phyloP scores from a whole-genome alignment of 92 coral and sea anemone genomes.

The Zoanthus sociatus region DNA sequence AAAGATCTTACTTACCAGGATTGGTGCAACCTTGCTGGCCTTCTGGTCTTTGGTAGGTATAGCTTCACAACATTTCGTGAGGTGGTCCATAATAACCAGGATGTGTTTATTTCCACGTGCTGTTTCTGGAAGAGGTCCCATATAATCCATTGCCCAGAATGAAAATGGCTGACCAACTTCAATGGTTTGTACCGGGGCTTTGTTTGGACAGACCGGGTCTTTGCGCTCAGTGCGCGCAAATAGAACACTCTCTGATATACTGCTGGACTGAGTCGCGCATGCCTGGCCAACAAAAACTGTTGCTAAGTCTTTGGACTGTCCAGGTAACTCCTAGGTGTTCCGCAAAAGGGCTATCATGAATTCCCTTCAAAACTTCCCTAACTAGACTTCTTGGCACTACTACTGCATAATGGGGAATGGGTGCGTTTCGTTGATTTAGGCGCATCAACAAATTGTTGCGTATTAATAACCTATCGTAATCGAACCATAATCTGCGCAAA shows the following conservation, averaged over 20 bases:
- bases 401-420: too few relatives aligned
- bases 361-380: too few relatives aligned
- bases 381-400: too few relatives aligned
- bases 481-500: too few relatives aligned
- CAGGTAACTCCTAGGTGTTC: not conserved
- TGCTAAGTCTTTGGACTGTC: slow-evolving; percentile 32
- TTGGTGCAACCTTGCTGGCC: not conserved
- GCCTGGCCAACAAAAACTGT: slow-evolving; percentile 42
- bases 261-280: slow-evolving; percentile 44
- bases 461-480: too few relatives aligned
- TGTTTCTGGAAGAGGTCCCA: slow-evolving; percentile 58
- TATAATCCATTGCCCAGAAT: slow-evolving; percentile 68
- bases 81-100: slow-evolving; percentile 54
- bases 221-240: slow-evolving; percentile 42
- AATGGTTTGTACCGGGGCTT: slow-evolving; percentile 49
- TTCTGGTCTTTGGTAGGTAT: slow-evolving; percentile 39
- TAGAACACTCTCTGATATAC: slow-evolving; percentile 37
- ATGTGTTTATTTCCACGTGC: slow-evolving; percentile 56
- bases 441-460: too few relatives aligned
- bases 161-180: slow-evolving; percentile 64
- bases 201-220: slow-evolving; percentile 25
- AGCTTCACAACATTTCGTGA: slow-evolving; percentile 58
- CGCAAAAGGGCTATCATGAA: slow-evolving; percentile 15
- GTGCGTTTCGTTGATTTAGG: too few relatives aligned
- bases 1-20: slow-evolving; percentile 29